Conservation (phyloP, 2,797 vertebrate genomes). For the Nannoperca australis region DNA sequence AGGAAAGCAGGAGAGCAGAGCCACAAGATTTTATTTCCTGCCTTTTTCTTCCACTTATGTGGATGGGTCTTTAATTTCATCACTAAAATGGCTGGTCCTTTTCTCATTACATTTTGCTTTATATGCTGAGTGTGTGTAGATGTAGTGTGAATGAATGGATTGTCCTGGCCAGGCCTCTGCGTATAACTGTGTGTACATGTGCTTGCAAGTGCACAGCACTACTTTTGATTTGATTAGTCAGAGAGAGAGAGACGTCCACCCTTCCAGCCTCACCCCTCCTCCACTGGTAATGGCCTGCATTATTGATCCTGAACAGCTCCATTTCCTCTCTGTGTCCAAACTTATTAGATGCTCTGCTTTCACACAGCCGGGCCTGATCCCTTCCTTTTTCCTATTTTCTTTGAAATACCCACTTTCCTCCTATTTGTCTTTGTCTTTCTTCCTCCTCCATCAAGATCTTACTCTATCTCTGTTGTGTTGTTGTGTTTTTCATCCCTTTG, state of each 20-base stretch:
- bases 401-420: conserved; percentile 39
- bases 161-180: not conserved
- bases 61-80: conserved; percentile 72
- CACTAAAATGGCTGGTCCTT: conserved; percentile 58
- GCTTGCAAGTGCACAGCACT: conserved; percentile 41
- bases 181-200: conserved; percentile 35
- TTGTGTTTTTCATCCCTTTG: conserved; percentile 38
- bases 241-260: conserved; percentile 79
- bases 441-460: conserved; percentile 25
- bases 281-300: conserved; percentile 67
- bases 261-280: conserved; percentile 67
- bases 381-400: conserved; percentile 33
- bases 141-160: conserved; percentile 48
- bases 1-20: conserved; percentile 23
- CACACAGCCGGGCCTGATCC: conserved; percentile 35
- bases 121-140: conserved; percentile 44
- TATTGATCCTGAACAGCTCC: conserved; percentile 83
- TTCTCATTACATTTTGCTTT: conserved; percentile 63
- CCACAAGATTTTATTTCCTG: conserved; percentile 42
- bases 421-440: conserved; percentile 52
- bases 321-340: conserved; percentile 83
- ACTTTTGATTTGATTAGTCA: conserved; percentile 81
- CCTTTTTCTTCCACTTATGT: conserved; percentile 58
- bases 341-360: conserved; percentile 76
- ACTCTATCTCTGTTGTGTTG: conserved; percentile 11